These are phyloP conservation scores for Sweltsa coloradensis DNA, from an alignment of 1,140 invertebrate genomes.

Conservation along the genomic window DNA sequence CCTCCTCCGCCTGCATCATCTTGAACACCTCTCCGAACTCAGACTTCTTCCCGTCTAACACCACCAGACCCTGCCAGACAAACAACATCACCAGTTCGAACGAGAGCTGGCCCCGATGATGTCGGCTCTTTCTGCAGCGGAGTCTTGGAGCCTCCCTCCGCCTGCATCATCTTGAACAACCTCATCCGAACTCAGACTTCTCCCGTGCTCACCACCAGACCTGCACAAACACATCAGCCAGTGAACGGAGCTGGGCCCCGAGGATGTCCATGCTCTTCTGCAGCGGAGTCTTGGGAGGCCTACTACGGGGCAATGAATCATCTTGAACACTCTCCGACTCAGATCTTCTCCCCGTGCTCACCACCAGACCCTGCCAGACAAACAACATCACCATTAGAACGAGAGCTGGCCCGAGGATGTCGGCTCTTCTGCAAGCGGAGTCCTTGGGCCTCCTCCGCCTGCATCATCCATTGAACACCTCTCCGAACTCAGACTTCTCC, in stretches of 20 bases:
- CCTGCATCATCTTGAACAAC: constrained; percentile 99
- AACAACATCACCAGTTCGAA: too few species aligned
- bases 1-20: constrained; percentile 98
- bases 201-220: too few species aligned
- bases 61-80: constrained; percentile 8
- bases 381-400: too few species aligned
- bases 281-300: constrained; percentile 94
- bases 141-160: constrained; percentile 96
- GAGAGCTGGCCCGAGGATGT: too few species aligned
- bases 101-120: too few species aligned
- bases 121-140: constrained; percentile 89
- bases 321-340: constrained; percentile 93
- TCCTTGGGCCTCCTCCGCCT: too few species aligned
- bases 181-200: constrained; percentile 94
- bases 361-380: too few species aligned
- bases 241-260: constrained; percentile 92
- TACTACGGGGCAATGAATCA: constrained; percentile 99
- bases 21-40: constrained; percentile 98
- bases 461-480: too few species aligned
- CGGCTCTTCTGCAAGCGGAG: too few species aligned
- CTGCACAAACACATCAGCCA: too few species aligned
- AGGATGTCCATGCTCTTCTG: constrained; percentile 97
- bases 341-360: too few species aligned
- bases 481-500: too few species aligned
- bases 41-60: constrained; percentile 85